Evolutionary conservation across 2,888 invertebrate genomes (phyloP).

Genomic region (Physocephala rufipes): DNA sequence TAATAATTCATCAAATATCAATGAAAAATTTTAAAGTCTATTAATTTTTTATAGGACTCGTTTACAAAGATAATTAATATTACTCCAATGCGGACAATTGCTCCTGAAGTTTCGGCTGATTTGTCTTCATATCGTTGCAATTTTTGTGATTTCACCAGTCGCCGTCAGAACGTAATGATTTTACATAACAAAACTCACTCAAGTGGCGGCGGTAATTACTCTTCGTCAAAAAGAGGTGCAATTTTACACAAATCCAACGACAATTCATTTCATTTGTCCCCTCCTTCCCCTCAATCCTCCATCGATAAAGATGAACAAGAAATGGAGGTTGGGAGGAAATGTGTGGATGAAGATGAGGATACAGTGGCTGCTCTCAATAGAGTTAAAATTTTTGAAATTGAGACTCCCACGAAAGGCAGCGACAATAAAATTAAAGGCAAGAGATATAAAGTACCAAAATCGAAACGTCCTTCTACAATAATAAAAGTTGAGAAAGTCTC

Average conservation of each 20-base stretch:
- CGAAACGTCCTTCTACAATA: too few species aligned
- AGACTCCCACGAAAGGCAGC: too few species aligned
- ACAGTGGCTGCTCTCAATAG: too few species aligned
- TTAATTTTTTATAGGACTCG: constrained; percentile 47
- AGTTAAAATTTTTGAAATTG: too few species aligned
- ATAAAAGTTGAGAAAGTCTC: too few species aligned
- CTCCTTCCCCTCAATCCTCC: too few species aligned
- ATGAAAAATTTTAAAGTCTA: constrained; percentile 18
- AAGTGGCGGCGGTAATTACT: constrained; percentile 3
- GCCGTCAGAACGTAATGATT: constrained; percentile 77
- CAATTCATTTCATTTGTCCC: background rate
- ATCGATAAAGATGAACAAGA: background rate
- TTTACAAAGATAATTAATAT: constrained; percentile 53
- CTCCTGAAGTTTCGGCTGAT: background rate
- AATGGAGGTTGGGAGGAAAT: too few species aligned
- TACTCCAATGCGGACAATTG: constrained; percentile 43
- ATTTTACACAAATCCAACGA: background rate
- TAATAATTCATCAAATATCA: background rate
- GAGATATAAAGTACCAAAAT: too few species aligned
- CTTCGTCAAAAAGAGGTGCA: constrained; percentile 53
- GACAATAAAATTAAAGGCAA: too few species aligned
- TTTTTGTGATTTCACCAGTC: constrained; percentile 73
- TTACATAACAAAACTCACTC: constrained; percentile 76
- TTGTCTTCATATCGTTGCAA: constrained; percentile 69
- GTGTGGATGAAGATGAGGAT: too few species aligned